These are phyloP conservation scores for Notocelia uddmanniana DNA, from an alignment of 2,888 invertebrate species.

Conservation along the genomic window DNA sequence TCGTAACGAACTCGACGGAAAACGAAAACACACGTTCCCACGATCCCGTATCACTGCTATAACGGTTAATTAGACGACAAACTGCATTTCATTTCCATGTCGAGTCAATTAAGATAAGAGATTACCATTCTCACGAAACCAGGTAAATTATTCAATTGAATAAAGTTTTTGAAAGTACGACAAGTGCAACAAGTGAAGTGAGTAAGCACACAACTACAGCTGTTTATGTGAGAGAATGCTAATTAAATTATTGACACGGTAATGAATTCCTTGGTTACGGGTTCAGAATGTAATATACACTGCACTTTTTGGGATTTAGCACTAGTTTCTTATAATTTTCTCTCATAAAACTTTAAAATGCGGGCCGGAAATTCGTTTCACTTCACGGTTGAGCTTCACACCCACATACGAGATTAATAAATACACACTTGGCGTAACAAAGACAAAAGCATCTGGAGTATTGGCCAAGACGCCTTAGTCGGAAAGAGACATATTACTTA, in stretches of 20 bases:
- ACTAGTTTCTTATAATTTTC: conserved; percentile 37
- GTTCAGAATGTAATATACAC: conserved; percentile 15
- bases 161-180: conserved; percentile 73
- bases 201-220: conserved; percentile 63
- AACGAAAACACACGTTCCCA: conserved; percentile 71
- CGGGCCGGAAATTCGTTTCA: conserved; percentile 44
- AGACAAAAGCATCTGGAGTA: conserved; percentile 13
- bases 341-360: conserved; percentile 45
- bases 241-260: conserved; percentile 55
- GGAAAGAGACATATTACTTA: conserved; percentile 22
- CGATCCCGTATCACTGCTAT: conserved; percentile 62
- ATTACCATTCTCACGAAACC: conserved; percentile 77
- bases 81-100: conserved; percentile 56
- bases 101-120: conserved; percentile 65
- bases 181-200: conserved; percentile 64
- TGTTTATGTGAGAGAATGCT: conserved; percentile 63
- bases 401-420: conserved; percentile 40
- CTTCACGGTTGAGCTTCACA: conserved; percentile 42
- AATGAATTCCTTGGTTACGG: background rate
- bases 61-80: conserved; percentile 76
- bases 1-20: conserved; percentile 70
- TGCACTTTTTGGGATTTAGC: conserved; percentile 27
- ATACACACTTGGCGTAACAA: conserved; percentile 35
- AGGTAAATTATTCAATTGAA: conserved; percentile 62
- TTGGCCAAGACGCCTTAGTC: background rate